A percentile compares a stretch with the other conserved stretches of the same genome.
Evolutionary conservation across 2,888 invertebrate genomes (phyloP).

Genomic region (Pegoplata infirma): DNA sequence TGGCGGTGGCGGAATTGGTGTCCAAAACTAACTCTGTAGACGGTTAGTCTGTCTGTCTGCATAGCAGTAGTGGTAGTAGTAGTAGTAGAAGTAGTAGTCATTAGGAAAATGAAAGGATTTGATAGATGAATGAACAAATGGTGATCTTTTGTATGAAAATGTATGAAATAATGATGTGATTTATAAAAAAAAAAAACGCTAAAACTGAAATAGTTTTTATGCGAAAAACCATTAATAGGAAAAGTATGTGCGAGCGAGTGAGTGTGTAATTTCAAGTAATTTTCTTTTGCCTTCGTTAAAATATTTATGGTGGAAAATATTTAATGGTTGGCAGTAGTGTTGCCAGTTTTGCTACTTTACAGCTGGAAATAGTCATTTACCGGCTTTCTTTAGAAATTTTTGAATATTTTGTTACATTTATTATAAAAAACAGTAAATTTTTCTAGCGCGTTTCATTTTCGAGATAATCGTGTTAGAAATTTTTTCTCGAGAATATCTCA

Average conservation of each 20-base stretch:
- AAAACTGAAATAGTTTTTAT: slow-evolving; percentile 61
- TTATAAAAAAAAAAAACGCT: slow-evolving; percentile 48
- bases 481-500: too few relatives aligned
- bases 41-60: slow-evolving; percentile 19
- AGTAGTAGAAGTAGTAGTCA: slow-evolving; percentile 53
- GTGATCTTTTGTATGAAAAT: slow-evolving; percentile 63
- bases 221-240: slow-evolving; percentile 54
- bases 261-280: slow-evolving; percentile 56
- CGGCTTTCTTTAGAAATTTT: too few relatives aligned
- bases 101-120: slow-evolving; percentile 63
- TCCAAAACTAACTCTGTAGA: slow-evolving; percentile 5
- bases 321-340: too few relatives aligned
- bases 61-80: too few relatives aligned
- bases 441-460: too few relatives aligned
- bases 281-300: slow-evolving; percentile 54
- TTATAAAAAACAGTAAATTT: too few relatives aligned
- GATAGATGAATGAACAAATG: slow-evolving; percentile 63
- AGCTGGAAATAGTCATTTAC: slow-evolving; percentile 29
- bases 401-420: too few relatives aligned
- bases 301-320: slow-evolving; percentile 53
- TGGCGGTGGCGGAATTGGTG: slow-evolving; percentile 19
- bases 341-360: too few relatives aligned
- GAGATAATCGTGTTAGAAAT: too few relatives aligned
- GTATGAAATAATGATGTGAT: slow-evolving; percentile 63
- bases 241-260: slow-evolving; percentile 31